Conservation (phyloP, 2,888 invertebrate species). For the Cataglyphis altisquamis region DNA sequence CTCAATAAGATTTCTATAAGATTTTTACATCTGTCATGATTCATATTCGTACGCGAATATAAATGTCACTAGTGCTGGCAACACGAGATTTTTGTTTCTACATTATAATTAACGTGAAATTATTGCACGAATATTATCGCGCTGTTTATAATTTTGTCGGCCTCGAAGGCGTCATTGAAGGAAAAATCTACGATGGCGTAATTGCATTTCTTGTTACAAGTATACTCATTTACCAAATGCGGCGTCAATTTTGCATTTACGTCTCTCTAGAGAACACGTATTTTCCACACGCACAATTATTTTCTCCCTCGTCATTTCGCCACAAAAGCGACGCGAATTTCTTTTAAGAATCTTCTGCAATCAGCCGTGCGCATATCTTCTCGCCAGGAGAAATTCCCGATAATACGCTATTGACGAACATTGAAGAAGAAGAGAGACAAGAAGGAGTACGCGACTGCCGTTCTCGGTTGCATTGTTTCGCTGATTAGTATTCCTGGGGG, state of each 20-base stretch:
- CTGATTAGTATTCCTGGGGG: conserved; percentile 7
- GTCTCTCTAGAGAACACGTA: conserved; percentile 21
- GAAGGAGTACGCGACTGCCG: conserved; percentile 33
- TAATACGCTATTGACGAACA: conserved; percentile 58
- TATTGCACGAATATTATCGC: not conserved
- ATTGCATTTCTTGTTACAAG: not conserved
- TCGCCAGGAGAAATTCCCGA: not conserved
- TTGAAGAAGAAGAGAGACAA: conserved; percentile 45
- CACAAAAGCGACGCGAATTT: not conserved
- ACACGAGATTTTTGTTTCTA: not conserved
- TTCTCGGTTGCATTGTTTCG: conserved; percentile 62
- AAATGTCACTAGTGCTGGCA: conserved; percentile 11
- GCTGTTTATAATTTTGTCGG: conserved; percentile 9
- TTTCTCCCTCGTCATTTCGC: conserved; percentile 45
- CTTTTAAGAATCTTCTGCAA: not conserved
- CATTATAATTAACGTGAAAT: conserved; percentile 11
- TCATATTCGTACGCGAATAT: conserved; percentile 25
- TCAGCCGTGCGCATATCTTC: not conserved
- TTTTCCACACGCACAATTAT: conserved; percentile 36
- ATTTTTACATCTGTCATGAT: conserved; percentile 10
- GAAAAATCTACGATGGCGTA: conserved; percentile 28
- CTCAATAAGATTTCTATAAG: not conserved
- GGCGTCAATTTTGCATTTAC: not conserved
- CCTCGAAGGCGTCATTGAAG: conserved; percentile 27
- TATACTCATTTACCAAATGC: conserved; percentile 12